These are phyloP conservation scores for Platorchestia sp. DNA, from an alignment of 1,140 invertebrate species.

Conservation along the genomic window DNA sequence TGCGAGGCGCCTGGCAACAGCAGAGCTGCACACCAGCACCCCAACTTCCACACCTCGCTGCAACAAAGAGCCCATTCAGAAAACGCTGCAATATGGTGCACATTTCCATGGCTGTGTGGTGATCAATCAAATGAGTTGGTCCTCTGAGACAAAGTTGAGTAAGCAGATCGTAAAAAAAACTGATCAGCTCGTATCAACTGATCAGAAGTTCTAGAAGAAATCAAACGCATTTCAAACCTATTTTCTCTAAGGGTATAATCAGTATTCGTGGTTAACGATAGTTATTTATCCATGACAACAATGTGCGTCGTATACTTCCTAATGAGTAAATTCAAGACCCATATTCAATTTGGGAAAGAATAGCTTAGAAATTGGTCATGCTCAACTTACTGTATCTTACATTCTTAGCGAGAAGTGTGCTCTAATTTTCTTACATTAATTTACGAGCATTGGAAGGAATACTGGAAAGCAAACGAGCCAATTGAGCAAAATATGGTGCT, in stretches of 20 bases:
- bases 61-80: not conserved
- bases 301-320: no score
- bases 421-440: not conserved
- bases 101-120: not conserved
- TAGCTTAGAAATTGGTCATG: no score
- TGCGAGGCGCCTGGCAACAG: not conserved
- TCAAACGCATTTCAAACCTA: no score
- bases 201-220: not conserved
- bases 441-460: not conserved
- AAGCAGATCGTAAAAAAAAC: not conserved
- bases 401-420: not conserved
- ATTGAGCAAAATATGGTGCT: not conserved
- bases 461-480: not conserved
- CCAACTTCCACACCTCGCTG: not conserved
- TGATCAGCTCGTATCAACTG: not conserved
- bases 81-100: not conserved
- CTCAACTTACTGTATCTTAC: no score
- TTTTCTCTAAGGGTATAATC: no score
- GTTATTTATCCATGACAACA: no score
- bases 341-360: no score
- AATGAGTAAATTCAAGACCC: no score
- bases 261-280: no score
- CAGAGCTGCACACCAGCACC: not conserved
- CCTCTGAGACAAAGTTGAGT: not conserved
- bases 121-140: not conserved